These are phyloP conservation scores for Ruditapes philippinarum DNA, from an alignment of 1,140 invertebrate species.

Conservation along the genomic window DNA sequence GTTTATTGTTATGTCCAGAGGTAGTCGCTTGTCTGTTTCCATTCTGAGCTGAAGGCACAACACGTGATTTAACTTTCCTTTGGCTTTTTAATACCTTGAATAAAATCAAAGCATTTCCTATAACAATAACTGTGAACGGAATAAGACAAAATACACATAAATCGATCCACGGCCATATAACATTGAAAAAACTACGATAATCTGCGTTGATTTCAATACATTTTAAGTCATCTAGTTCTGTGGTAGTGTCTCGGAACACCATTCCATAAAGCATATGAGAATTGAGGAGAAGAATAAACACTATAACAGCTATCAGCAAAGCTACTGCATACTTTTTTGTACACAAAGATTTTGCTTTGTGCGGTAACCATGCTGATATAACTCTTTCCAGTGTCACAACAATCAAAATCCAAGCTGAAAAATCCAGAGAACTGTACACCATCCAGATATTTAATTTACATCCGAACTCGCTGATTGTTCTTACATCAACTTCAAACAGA, in stretches of 20 bases:
- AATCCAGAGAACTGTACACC: constrained; percentile 72
- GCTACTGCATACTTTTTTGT: constrained; percentile 59
- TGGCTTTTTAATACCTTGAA: constrained; percentile 56
- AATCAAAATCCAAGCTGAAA: constrained; percentile 77
- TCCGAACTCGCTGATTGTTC: constrained; percentile 27
- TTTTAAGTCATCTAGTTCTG: background rate
- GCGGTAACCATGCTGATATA: constrained; percentile 74
- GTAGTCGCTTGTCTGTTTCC: background rate
- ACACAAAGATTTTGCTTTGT: constrained; percentile 67
- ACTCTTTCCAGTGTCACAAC: constrained; percentile 78
- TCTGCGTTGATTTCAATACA: constrained; percentile 12
- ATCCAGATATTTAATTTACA: constrained; percentile 75
- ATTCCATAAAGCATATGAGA: constrained; percentile 72
- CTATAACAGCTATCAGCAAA: constrained; percentile 50
- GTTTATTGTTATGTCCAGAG: background rate
- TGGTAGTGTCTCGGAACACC: background rate
- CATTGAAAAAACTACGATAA: constrained; percentile 52
- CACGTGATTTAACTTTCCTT: constrained; percentile 24
- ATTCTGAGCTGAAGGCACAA: background rate
- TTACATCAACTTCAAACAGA: constrained; percentile 68
- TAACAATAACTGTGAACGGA: constrained; percentile 47
- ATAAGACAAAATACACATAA: constrained; percentile 56
- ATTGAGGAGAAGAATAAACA: constrained; percentile 69
- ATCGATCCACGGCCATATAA: constrained; percentile 64
- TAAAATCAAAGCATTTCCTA: constrained; percentile 47